Conservation (phyloP, 2,797 vertebrate species). For the Novumbra hubbsi region DNA sequence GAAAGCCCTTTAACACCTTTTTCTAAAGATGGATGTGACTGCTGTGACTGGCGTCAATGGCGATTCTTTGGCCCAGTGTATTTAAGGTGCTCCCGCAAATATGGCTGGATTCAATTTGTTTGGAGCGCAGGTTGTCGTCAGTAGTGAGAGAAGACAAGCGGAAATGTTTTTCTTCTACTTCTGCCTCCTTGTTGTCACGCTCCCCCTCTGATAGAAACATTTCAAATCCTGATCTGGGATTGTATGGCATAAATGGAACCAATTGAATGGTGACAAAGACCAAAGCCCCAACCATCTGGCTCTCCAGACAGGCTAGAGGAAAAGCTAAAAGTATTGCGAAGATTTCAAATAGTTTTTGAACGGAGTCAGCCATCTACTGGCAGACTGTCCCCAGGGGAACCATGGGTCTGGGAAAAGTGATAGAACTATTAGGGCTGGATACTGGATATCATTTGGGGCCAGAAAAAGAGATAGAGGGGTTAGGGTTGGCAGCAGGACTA, state of each 20-base stretch:
- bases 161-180: conserved; percentile 32
- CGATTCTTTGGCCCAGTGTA: background rate
- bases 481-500: background rate
- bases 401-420: background rate
- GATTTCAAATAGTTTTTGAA: conserved; percentile 1
- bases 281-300: background rate
- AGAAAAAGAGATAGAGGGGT: background rate
- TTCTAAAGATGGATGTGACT: background rate
- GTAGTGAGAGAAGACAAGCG: conserved; percentile 46
- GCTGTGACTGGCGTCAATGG: background rate
- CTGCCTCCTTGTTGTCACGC: conserved; percentile 31
- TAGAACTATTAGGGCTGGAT: background rate
- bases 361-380: background rate
- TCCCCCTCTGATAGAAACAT: background rate
- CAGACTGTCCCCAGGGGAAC: background rate
- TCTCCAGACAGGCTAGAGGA: background rate
- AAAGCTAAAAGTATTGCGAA: background rate
- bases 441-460: conserved; percentile 1
- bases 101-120: conserved; percentile 34
- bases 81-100: background rate
- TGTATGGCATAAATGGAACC: background rate
- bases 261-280: background rate
- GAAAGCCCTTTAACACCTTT: background rate
- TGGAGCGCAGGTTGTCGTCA: conserved; percentile 32
- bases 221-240: background rate